Evolutionary conservation across 2,113 vertebrate genomes (phyloP), one percentile per base, ranked within the genome.

Genomic region (Neofelis nebulosa): DNA sequence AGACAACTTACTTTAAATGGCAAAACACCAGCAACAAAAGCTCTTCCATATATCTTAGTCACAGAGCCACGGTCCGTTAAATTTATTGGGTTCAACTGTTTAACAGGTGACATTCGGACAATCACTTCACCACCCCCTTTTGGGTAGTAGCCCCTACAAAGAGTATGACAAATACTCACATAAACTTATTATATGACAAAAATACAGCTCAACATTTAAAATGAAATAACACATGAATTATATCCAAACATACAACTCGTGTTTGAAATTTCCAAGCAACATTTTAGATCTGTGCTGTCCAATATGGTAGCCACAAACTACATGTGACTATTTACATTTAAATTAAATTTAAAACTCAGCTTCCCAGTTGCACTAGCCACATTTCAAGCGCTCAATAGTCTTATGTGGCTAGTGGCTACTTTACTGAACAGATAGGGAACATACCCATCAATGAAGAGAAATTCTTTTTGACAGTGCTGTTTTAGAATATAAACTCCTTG

Each of bases 61-160:
- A 99, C 99, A 79, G 98, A 99, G 95, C 99, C 99, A 98, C 99
- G 99, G 88, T 99, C 99, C 10, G 97, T 99, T 98, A 99, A 98
- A 96, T 98, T 99, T 95, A 99, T 97, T 6, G 99, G 99, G 86
- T 93, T 99, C 97, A 99, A 95, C 90, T 99, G 99, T 96, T 99
- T 99, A 87, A 99, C 98, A 2, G 99, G 99, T 31, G 99, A 99
- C 91, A 99, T 99, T 31, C 96, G 99, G 81, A 99, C 95, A 55
- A 99, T 36, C 86, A 99, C 99, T 98, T 99, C 99, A 18, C 99
- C 99, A 1, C 99, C 99, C 23, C 99, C 99, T 96, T 99, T 99
- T 71, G 99, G 99, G 95, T 99, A 99, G 98, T 99, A 99, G 36
- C 99, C 99, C 98, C 99, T 99, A 2, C 90, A 81, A 91, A 97